These are phyloP conservation scores for Cantharis lateralis DNA, from an alignment of 2,888 invertebrate genomes.

Conservation along the genomic window DNA sequence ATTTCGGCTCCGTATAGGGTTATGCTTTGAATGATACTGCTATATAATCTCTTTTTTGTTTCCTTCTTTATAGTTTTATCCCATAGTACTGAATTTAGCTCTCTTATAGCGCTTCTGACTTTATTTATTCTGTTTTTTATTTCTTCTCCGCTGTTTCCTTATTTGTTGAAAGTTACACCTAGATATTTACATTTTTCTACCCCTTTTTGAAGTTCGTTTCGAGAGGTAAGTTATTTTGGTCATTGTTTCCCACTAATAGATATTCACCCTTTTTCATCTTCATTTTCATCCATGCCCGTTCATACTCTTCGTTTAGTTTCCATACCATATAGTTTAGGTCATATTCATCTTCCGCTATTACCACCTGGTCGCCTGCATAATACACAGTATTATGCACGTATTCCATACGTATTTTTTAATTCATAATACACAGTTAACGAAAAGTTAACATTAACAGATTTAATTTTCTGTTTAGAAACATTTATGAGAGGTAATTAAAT, in stretches of 20 bases:
- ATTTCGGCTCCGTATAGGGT: not conserved
- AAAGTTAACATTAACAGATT: no score
- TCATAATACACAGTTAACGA: no score
- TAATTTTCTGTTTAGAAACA: no score
- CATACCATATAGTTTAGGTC: not conserved
- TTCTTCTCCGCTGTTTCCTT: constrained; percentile 7
- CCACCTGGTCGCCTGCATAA: no score
- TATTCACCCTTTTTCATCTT: no score
- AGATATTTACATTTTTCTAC: constrained; percentile 9
- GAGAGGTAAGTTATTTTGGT: not conserved
- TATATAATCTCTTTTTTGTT: not conserved
- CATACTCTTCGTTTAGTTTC: not conserved
- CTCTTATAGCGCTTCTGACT: not conserved
- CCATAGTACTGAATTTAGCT: not conserved
- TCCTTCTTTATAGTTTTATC: not conserved
- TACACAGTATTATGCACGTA: no score
- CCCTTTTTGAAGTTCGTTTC: not conserved
- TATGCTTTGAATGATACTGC: no score
- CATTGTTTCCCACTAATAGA: no score
- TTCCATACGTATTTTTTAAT: no score
- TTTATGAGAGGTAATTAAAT: no score
- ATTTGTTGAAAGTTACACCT: constrained; percentile 5
- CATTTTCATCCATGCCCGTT: not conserved
- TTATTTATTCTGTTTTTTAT: constrained; percentile 3
- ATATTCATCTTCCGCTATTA: not conserved